Conservation (phyloP, 2,797 vertebrate species). For the Neomorphus geoffroyi region DNA sequence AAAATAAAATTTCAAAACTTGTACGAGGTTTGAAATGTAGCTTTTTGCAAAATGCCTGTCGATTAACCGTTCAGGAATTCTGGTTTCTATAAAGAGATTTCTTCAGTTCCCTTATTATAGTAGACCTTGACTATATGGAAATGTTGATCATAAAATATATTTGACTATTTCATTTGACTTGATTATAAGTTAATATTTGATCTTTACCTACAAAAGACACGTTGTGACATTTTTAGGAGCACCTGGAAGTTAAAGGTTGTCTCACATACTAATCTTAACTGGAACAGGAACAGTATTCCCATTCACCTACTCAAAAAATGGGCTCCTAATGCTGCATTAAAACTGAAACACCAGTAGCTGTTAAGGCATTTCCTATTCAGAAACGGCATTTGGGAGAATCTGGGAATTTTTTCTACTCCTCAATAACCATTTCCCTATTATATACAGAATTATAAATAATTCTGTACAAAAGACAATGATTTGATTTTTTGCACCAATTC, state of each 20-base stretch:
- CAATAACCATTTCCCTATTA: not conserved
- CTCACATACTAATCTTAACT: not conserved
- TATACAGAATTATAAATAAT: not conserved
- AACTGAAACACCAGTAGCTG: not conserved
- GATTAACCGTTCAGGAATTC: slow-evolving; percentile 52
- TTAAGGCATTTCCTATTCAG: not conserved
- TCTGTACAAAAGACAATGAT: not conserved
- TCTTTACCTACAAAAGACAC: not conserved
- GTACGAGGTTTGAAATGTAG: not conserved
- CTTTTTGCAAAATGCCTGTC: slow-evolving; percentile 7
- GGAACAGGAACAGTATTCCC: not conserved
- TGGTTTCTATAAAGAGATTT: not conserved
- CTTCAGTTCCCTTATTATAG: not conserved
- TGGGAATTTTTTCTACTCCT: not conserved
- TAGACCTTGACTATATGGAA: not conserved
- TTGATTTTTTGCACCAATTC: not conserved
- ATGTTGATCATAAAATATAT: not conserved
- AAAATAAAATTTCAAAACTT: slow-evolving; percentile 24
- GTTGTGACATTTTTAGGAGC: not conserved
- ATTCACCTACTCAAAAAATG: not conserved
- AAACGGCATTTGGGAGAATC: not conserved
- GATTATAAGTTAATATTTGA: not conserved
- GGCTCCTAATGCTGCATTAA: not conserved
- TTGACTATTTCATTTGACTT: not conserved
- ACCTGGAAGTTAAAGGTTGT: not conserved